Percentiles rank a stretch among this genome's conserved stretches.
Conservation (phyloP, 2,113 vertebrate species). For the Malurus cyaneus region DNA sequence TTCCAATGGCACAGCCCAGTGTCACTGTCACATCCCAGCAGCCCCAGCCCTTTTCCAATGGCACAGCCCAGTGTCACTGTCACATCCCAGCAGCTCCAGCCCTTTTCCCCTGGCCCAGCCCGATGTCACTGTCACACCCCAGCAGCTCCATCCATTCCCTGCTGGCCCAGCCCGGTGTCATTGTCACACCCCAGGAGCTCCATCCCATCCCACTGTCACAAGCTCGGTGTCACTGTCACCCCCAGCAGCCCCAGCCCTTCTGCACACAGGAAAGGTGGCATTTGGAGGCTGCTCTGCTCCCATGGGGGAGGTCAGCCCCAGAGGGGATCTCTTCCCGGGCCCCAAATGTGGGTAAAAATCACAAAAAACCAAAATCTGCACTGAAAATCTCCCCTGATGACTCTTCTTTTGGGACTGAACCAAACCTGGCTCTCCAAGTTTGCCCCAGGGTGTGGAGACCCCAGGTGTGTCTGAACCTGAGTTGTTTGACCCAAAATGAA, state of each 20-base stretch:
- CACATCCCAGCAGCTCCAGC: background rate
- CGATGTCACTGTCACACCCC: too few species aligned
- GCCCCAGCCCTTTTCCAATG: background rate
- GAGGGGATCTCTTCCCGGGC: background rate
- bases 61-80: background rate
- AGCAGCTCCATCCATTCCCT: background rate
- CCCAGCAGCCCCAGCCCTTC: background rate
- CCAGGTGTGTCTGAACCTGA: background rate
- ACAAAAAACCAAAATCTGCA: background rate
- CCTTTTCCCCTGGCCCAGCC: background rate
- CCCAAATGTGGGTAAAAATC: too few species aligned
- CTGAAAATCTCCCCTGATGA: background rate
- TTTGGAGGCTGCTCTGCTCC: background rate
- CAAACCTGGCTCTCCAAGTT: background rate
- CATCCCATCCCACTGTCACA: background rate
- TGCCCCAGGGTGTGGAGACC: background rate
- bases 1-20: background rate
- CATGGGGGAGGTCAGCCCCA: background rate
- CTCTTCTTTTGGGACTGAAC: rapidly evolving
- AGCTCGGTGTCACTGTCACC: background rate
- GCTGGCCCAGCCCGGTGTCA: too few species aligned
- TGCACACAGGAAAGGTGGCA: rapidly evolving
- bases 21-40: background rate
- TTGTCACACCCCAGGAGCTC: background rate
- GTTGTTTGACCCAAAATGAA: background rate